Evolutionary conservation across 1,140 invertebrate species (phyloP).

Genomic region (Triops cancriformis): DNA sequence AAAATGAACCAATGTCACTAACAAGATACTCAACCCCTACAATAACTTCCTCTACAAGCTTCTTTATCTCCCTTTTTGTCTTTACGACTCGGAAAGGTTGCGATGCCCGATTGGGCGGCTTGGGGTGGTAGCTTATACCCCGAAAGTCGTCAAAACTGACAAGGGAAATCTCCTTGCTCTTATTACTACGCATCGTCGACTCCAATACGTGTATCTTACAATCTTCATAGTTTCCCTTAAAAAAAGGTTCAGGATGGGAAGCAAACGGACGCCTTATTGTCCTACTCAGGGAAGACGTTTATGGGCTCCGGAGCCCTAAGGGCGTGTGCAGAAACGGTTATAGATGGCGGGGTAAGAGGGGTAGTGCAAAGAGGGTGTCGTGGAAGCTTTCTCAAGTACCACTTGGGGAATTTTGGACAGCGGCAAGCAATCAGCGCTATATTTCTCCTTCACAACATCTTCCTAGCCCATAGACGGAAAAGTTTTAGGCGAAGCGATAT

Average conservation of each 20-base stretch:
- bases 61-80: too few species aligned
- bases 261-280: background rate
- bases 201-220: background rate
- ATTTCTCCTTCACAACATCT: background rate
- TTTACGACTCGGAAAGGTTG: too few species aligned
- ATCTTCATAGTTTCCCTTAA: background rate
- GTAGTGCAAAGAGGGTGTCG: too few species aligned
- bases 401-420: slow-evolving; percentile 13
- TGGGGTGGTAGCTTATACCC: background rate
- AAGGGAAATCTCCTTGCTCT: background rate
- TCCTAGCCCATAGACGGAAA: background rate
- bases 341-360: too few species aligned
- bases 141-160: background rate
- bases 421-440: slow-evolving; percentile 6
- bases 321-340: background rate
- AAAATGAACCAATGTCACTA: too few species aligned
- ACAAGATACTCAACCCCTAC: too few species aligned
- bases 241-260: background rate
- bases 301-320: background rate
- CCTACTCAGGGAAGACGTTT: background rate
- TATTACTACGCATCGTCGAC: background rate
- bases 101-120: too few species aligned
- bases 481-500: background rate
- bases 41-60: too few species aligned
- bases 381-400: background rate